Evolutionary conservation across 2,797 vertebrate genomes (phyloP), one percentile per base, ranked within the genome.

Genomic region (Sebastes minor): DNA sequence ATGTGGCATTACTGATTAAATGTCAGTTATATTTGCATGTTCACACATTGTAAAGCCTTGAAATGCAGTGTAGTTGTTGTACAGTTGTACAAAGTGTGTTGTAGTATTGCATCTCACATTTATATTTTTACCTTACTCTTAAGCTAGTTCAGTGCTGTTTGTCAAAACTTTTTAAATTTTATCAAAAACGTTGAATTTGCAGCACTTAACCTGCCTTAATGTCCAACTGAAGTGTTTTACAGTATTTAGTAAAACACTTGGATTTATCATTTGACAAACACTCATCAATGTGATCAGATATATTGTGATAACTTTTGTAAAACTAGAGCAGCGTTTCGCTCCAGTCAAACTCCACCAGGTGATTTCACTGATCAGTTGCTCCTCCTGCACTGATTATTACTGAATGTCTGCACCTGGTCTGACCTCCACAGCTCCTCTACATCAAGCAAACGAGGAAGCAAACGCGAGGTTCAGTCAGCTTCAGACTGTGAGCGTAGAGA

Each of bases 41-140:
- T 72, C 16, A 65, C 9, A 65, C 22, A 33, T 28, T 57, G 63
- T 66, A 72, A 73, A 78, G 25, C 4, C 22, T 18, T 62, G 16
- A 53, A 42, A 56, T 82, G 52, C 22, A 27, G 56, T 78, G 55
- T 27, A 27, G n/a, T 73, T 70, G 35, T 46, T 78, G 35, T 72
- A 76, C 49, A 67, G 65, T 67, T 81, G 71, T 62, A 83, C 55
- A 77, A 63, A 80, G 49, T 57, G 35, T 73, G 65, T 70, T 38
- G 69, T 78, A 30, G 2, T 74, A 6, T 71, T 82, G 72, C 56
- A 65, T 76, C 22, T 77, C 30, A 71, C 32, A 6, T 84, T 74
- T 83, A 0, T 57, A 74, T 71, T n/a, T 82, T 78, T 23, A 79
- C 25, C 25, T 64, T 52, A 12, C 38, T 49, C 11, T 65, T 30